A percentile compares a stretch with the other conserved stretches of the same genome.
These are phyloP conservation scores for Autographa gamma DNA, from an alignment of 2,888 invertebrate species.

Conservation along the genomic window DNA sequence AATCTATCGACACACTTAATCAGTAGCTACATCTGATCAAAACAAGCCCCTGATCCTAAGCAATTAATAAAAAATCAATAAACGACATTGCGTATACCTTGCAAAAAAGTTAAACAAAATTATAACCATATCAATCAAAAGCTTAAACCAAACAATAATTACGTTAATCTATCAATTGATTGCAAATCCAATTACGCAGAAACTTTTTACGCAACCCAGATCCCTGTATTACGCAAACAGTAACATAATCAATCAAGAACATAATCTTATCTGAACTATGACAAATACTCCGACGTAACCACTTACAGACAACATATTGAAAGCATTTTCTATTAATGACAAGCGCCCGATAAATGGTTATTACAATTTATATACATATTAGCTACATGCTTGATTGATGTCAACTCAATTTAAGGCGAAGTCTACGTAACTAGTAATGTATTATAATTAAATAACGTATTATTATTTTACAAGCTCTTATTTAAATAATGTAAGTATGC, in stretches of 20 bases:
- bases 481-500: too few species aligned
- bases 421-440: neutral
- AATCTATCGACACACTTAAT: neutral
- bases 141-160: neutral
- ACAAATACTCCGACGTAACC: constrained; percentile 58
- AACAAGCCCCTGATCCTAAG: neutral
- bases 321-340: constrained; percentile 69
- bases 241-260: constrained; percentile 55
- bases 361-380: constrained; percentile 65
- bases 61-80: constrained; percentile 2
- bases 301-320: constrained; percentile 45
- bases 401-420: constrained; percentile 51
- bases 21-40: neutral
- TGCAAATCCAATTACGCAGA: constrained; percentile 38
- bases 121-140: neutral
- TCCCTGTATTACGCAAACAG: constrained; percentile 48
- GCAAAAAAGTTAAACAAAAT: neutral
- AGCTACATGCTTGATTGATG: constrained; percentile 61
- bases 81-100: neutral
- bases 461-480: too few species aligned
- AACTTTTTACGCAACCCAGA: constrained; percentile 47
- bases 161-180: constrained; percentile 24
- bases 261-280: constrained; percentile 59
- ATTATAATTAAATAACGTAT: neutral
- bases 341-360: constrained; percentile 67